Evolutionary conservation across 2,113 vertebrate species (phyloP).

Genomic region (Apodemus sylvaticus): DNA sequence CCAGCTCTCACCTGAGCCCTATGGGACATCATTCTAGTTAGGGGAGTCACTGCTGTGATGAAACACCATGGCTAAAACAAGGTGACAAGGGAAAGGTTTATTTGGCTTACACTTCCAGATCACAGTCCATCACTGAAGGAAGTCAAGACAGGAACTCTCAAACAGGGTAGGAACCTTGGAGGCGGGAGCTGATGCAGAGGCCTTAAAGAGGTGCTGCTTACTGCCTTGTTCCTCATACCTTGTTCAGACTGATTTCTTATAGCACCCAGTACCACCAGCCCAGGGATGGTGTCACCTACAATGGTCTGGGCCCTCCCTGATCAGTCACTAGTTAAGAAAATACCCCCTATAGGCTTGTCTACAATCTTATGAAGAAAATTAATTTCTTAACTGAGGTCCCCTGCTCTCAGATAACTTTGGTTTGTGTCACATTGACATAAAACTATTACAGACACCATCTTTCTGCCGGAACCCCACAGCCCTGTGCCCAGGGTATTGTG

Average conservation of each 20-base stretch:
- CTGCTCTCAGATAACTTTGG: background rate
- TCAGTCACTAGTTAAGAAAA: background rate
- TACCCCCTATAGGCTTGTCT: too few relatives aligned
- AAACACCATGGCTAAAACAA: background rate
- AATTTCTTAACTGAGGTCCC: background rate
- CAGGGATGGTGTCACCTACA: background rate
- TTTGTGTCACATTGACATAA: background rate
- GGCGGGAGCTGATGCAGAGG: background rate
- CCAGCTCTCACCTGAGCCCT: background rate
- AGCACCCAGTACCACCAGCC: background rate
- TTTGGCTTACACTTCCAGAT: background rate
- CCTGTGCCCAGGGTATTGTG: background rate
- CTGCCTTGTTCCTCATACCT: background rate
- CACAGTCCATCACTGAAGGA: background rate
- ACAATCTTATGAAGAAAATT: background rate
- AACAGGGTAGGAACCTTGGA: background rate
- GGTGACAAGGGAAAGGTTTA: too few relatives aligned
- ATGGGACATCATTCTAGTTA: background rate
- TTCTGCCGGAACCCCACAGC: background rate
- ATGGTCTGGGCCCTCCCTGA: background rate
- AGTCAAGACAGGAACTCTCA: background rate
- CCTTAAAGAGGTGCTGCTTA: background rate
- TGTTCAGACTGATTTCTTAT: background rate
- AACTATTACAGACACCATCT: background rate
- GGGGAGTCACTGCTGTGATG: background rate